These are phyloP conservation scores for Andrena marginata DNA, from an alignment of 2,888 invertebrate genomes.

Conservation along the genomic window DNA sequence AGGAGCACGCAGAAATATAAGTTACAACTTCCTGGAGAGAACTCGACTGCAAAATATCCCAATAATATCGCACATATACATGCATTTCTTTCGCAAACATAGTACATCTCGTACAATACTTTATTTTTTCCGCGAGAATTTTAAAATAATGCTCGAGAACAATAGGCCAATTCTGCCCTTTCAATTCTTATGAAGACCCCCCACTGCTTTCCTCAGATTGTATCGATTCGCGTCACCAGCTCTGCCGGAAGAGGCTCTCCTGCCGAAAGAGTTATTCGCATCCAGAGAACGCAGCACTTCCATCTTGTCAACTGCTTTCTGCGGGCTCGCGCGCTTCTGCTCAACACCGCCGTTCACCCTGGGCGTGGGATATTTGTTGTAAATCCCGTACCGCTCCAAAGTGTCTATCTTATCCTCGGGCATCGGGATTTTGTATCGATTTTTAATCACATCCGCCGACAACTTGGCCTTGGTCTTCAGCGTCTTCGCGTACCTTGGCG, in stretches of 20 bases:
- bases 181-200: conserved; percentile 20
- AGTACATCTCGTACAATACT: not conserved
- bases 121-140: not conserved
- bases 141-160: not conserved
- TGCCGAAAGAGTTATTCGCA: not conserved
- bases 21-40: no score
- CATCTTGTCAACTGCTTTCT: conserved; percentile 34
- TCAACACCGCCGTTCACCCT: not conserved
- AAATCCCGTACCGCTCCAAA: conserved; percentile 34
- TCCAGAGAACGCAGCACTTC: conserved; percentile 28
- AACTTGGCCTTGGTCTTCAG: not conserved
- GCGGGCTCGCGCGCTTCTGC: not conserved
- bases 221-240: not conserved
- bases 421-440: not conserved
- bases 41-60: no score
- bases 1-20: no score
- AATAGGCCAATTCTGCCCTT: not conserved
- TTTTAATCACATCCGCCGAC: not conserved
- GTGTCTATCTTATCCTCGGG: not conserved
- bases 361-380: conserved; percentile 19
- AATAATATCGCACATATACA: not conserved
- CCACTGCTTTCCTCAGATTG: conserved; percentile 5
- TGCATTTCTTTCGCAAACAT: not conserved
- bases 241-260: not conserved
- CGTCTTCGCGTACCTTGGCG: not conserved